Conservation (phyloP, 35 echinoderm and acorn worm genomes). For the Apostichopus japonicus region DNA sequence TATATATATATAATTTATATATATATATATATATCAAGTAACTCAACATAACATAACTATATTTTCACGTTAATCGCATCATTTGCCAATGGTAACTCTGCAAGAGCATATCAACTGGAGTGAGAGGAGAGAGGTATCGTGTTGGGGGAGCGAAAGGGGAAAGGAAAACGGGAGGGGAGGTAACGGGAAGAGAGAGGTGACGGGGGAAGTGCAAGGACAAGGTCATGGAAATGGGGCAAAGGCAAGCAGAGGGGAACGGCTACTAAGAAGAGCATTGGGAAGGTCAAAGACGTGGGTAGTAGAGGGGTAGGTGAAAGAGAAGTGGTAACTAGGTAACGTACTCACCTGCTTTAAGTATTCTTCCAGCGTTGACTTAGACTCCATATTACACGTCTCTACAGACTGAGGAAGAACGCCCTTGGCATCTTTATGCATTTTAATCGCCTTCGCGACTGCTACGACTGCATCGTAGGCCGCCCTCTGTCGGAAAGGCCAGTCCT, state of each 20-base stretch:
- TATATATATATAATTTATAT: too few relatives aligned
- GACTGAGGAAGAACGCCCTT: conserved; percentile 21
- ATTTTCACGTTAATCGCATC: too few relatives aligned
- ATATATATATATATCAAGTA: too few relatives aligned
- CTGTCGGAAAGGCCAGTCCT: conserved; percentile 70
- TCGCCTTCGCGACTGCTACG: conserved; percentile 52
- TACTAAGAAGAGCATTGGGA: too few relatives aligned
- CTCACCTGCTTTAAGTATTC: conserved; percentile 25
- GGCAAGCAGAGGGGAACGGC: too few relatives aligned
- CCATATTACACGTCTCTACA: conserved; percentile 2
- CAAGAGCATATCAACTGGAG: too few relatives aligned
- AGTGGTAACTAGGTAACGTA: neutral
- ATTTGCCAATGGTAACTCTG: too few relatives aligned
- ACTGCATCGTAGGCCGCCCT: conserved; percentile 74
- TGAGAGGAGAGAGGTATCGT: neutral
- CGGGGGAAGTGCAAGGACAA: too few relatives aligned
- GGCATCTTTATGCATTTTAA: conserved; percentile 29
- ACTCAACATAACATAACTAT: too few relatives aligned
- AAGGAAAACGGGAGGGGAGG: neutral
- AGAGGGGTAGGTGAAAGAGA: neutral
- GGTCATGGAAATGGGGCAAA: too few relatives aligned
- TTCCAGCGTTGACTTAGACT: neutral
- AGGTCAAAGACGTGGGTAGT: too few relatives aligned
- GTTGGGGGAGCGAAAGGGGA: neutral
- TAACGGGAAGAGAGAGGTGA: too few relatives aligned